Conservation (phyloP, 2,888 invertebrate genomes). For the Diplazon laetatorius region DNA sequence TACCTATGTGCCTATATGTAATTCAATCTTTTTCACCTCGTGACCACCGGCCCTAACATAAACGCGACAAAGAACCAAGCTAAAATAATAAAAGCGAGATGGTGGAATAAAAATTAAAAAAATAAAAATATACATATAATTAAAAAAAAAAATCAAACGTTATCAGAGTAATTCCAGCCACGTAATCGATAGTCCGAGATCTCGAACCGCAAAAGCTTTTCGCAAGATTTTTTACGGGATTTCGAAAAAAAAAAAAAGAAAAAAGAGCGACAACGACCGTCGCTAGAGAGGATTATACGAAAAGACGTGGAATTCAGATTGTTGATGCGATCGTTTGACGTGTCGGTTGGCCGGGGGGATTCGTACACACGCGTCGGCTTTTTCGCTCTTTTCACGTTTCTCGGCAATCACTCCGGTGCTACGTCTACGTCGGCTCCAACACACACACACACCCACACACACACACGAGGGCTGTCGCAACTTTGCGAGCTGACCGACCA, state of each 20-base stretch:
- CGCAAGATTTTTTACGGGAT: constrained; percentile 11
- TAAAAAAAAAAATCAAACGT: constrained; percentile 20
- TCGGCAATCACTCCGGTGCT: constrained; percentile 76
- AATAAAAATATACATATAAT: constrained; percentile 7
- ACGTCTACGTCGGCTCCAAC: constrained; percentile 76
- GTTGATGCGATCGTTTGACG: no score
- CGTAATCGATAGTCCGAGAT: constrained; percentile 40
- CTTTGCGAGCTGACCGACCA: background rate
- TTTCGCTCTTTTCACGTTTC: constrained; percentile 70
- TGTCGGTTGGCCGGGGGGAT: no score
- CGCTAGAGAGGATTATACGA: background rate
- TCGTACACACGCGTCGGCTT: no score
- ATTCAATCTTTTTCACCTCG: constrained; percentile 1
- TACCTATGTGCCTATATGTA: no score
- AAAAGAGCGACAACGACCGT: no score
- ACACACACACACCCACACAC: constrained; percentile 56
- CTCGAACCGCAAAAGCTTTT: constrained; percentile 13
- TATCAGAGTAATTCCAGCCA: constrained; percentile 32
- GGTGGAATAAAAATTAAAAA: background rate
- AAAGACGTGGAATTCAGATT: constrained; percentile 52
- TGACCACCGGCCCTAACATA: background rate
- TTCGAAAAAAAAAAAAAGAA: no score
- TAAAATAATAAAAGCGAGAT: background rate
- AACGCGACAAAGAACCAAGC: constrained; percentile 7
- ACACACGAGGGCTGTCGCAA: background rate